Conservation (phyloP, 2,888 invertebrate genomes). For the Gymnosoma rotundatum region DNA sequence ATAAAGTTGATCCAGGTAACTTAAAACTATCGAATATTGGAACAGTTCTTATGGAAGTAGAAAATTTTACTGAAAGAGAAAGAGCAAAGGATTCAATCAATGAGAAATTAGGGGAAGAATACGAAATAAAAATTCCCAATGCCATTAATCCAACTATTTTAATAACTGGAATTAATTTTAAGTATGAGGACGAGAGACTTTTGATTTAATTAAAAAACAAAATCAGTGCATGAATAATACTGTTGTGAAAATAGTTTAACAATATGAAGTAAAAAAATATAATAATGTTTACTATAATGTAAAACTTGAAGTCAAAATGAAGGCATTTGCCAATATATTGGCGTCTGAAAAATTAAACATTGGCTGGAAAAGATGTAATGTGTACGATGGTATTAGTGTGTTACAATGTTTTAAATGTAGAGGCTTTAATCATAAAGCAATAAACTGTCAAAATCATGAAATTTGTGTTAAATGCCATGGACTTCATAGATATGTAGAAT, state of each 20-base stretch:
- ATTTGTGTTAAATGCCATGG: constrained; percentile 3
- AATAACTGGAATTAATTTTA: constrained; percentile 6
- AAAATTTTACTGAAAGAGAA: too few relatives aligned
- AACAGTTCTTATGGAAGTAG: too few relatives aligned
- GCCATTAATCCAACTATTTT: not conserved
- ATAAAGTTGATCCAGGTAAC: too few relatives aligned
- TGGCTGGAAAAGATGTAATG: not conserved
- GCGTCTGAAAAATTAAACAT: not conserved
- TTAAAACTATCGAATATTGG: too few relatives aligned
- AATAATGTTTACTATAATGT: too few relatives aligned
- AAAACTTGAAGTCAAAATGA: too few relatives aligned
- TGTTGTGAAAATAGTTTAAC: not conserved
- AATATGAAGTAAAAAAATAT: not conserved
- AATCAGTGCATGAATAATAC: constrained; percentile 4
- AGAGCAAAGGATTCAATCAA: too few relatives aligned
- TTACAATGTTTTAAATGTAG: not conserved
- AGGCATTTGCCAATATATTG: not conserved
- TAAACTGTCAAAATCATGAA: not conserved
- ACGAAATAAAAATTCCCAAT: constrained; percentile 2
- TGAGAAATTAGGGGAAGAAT: not conserved
- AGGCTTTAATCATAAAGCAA: constrained; percentile 2
- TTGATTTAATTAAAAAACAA: constrained; percentile 3
- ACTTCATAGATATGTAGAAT: not conserved
- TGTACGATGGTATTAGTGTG: too few relatives aligned
- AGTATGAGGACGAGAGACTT: not conserved